Evolutionary conservation across 2,113 vertebrate species (phyloP).

Genomic region (Cyprinodon variegatus): DNA sequence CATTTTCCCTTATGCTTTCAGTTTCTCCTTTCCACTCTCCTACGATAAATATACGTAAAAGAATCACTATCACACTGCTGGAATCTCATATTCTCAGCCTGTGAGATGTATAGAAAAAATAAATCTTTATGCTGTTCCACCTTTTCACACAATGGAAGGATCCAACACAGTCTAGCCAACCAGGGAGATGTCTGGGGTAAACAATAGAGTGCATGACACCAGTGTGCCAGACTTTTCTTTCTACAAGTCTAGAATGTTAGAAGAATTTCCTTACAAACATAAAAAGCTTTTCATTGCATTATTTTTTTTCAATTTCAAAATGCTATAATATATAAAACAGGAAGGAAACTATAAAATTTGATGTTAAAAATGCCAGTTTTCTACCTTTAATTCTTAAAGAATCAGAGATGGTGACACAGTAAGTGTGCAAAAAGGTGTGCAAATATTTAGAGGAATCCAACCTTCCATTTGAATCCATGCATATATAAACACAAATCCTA

Average conservation of each 20-base stretch:
- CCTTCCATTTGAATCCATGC: background rate
- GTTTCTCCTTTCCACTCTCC: conserved; percentile 1
- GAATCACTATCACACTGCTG: conserved; percentile 17
- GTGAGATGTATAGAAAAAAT: conserved; percentile 10
- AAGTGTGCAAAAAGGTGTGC: background rate
- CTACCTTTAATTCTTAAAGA: background rate
- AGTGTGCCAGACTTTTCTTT: conserved; percentile 18
- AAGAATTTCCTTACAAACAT: background rate
- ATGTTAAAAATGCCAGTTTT: conserved; percentile 1
- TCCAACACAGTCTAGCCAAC: conserved; percentile 60
- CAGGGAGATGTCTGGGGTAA: conserved; percentile 65
- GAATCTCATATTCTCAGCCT: conserved; percentile 1
- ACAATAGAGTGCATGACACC: conserved; percentile 68
- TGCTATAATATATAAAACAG: background rate
- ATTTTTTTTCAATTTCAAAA: conserved; percentile 3
- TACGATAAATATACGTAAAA: conserved; percentile 5
- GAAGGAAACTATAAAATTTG: background rate
- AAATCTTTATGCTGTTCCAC: conserved; percentile 28
- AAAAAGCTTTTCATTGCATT: background rate
- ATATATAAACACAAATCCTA: background rate
- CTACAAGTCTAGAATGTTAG: conserved; percentile 1
- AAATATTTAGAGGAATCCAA: background rate
- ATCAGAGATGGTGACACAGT: background rate
- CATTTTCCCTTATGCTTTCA: conserved; percentile 36
- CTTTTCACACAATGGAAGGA: conserved; percentile 70